These are phyloP conservation scores for Drosophila rellima DNA, from an alignment of 2,888 invertebrate genomes.

Conservation along the genomic window DNA sequence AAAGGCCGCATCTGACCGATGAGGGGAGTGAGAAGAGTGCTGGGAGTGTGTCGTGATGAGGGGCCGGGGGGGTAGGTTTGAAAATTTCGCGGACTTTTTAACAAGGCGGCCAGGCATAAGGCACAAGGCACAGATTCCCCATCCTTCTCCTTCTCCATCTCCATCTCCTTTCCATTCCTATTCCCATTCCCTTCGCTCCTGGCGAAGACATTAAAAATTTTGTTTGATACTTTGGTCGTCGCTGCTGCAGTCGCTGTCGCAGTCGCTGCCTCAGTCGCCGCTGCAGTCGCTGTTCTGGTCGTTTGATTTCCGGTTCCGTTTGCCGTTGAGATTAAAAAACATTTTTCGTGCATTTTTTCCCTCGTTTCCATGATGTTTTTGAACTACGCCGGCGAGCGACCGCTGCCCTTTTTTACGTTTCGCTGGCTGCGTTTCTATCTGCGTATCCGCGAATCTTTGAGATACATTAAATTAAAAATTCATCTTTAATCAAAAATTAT, in stretches of 20 bases:
- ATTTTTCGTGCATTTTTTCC: slow-evolving; percentile 75
- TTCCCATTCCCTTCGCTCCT: background rate
- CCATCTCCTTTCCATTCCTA: slow-evolving; percentile 20
- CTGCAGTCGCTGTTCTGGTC: slow-evolving; percentile 80
- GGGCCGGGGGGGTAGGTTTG: slow-evolving; percentile 29
- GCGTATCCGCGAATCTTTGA: slow-evolving; percentile 72
- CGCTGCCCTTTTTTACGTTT: slow-evolving; percentile 49
- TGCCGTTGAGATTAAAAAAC: slow-evolving; percentile 84
- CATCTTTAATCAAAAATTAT: slow-evolving; percentile 85
- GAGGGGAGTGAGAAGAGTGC: background rate
- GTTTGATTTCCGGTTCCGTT: slow-evolving; percentile 85
- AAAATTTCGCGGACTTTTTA: slow-evolving; percentile 80
- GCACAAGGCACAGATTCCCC: slow-evolving; percentile 68
- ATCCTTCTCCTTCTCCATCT: slow-evolving; percentile 4
- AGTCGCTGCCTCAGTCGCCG: slow-evolving; percentile 1
- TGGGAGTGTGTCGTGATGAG: background rate
- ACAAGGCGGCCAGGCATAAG: slow-evolving; percentile 73
- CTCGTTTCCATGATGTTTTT: slow-evolving; percentile 66
- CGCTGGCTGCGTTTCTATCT: slow-evolving; percentile 63
- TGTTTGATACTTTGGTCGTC: slow-evolving; percentile 73
- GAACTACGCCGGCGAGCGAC: slow-evolving; percentile 35
- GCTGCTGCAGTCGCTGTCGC: slow-evolving; percentile 26
- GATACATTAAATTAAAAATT: slow-evolving; percentile 84
- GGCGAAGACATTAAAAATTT: slow-evolving; percentile 76
- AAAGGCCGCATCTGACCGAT: slow-evolving; percentile 67